Conservation (phyloP, 1,140 invertebrate species). For the Leptinotarsa lineolata region DNA sequence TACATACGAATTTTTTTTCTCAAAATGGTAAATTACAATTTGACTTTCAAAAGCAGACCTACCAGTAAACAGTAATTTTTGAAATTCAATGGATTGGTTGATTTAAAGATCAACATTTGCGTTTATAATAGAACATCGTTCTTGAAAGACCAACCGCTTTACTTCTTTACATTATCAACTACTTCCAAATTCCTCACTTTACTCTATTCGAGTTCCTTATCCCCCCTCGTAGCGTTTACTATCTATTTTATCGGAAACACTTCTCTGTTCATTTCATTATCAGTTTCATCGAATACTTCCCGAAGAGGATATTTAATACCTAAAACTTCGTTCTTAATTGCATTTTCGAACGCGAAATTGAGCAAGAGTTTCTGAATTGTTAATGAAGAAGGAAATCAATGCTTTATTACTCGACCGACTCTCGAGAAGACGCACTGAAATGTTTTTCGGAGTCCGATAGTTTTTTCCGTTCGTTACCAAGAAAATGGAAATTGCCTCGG, state of each 20-base stretch:
- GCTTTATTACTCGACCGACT: not conserved
- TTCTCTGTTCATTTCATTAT: not conserved
- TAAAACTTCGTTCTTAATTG: not conserved
- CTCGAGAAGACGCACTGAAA: not conserved
- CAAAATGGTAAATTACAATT: too few species aligned
- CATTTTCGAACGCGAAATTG: not conserved
- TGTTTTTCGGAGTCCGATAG: not conserved
- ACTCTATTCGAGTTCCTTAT: not conserved
- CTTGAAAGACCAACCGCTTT: too few species aligned
- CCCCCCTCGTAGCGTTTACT: not conserved
- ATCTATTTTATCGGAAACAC: not conserved
- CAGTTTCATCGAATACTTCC: slow-evolving; percentile 4
- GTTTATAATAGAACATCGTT: too few species aligned
- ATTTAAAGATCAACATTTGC: too few species aligned
- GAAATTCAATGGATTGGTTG: too few species aligned
- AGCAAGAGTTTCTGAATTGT: slow-evolving; percentile 2
- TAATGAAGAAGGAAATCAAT: slow-evolving; percentile 4
- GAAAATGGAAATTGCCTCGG: slow-evolving; percentile 5
- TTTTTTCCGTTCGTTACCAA: slow-evolving; percentile 3
- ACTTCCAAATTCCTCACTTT: not conserved
- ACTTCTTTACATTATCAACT: too few species aligned
- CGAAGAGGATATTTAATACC: not conserved
- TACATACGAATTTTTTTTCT: too few species aligned
- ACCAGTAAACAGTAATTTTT: too few species aligned
- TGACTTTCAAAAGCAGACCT: too few species aligned